These are phyloP conservation scores for Nemoura dubitans DNA, from an alignment of 2,888 invertebrate species.

Conservation along the genomic window DNA sequence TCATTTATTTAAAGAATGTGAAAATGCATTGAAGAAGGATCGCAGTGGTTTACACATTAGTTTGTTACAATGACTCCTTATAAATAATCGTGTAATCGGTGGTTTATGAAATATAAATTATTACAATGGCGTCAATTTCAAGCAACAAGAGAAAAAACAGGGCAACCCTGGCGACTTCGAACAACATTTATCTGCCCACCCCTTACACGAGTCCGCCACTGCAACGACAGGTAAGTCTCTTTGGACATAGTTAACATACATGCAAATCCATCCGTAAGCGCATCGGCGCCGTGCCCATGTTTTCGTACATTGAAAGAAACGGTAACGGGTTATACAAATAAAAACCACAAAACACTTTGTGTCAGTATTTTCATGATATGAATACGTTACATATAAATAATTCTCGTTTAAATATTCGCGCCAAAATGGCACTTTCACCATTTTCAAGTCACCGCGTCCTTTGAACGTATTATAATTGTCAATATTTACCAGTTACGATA, in stretches of 20 bases:
- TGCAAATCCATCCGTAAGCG: too few relatives aligned
- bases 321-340: too few relatives aligned
- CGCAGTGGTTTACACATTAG: slow-evolving; percentile 18
- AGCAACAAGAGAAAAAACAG: slow-evolving; percentile 28
- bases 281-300: too few relatives aligned
- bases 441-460: not conserved
- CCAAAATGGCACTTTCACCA: not conserved
- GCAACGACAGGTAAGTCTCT: slow-evolving; percentile 42
- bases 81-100: slow-evolving; percentile 9
- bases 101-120: not conserved
- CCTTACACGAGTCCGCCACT: slow-evolving; percentile 44
- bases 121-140: slow-evolving; percentile 44
- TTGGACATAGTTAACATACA: not conserved
- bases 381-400: too few relatives aligned
- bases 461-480: not conserved
- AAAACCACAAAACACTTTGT: too few relatives aligned
- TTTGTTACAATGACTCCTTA: slow-evolving; percentile 19
- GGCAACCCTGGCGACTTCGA: slow-evolving; percentile 27
- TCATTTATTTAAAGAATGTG: not conserved
- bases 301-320: too few relatives aligned
- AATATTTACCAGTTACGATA: too few relatives aligned
- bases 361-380: too few relatives aligned
- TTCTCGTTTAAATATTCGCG: not conserved
- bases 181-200: slow-evolving; percentile 41
- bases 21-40: slow-evolving; percentile 27